Evolutionary conservation across 2,797 vertebrate genomes (phyloP), one percentile per base, ranked within the genome.

Genomic region (Alectoris magna): DNA sequence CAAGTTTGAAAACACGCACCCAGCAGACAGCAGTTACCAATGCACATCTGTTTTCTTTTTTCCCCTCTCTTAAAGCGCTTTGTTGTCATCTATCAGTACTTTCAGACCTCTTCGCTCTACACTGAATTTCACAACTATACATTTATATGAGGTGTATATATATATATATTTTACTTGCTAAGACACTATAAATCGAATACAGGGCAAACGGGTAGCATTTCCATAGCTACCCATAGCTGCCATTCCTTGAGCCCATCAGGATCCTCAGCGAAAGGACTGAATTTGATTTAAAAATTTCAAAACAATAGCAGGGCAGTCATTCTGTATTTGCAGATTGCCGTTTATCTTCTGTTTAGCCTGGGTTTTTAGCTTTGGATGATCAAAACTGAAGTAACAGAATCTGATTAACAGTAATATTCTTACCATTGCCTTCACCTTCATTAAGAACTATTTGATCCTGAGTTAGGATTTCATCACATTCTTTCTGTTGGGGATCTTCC

Each of bases 401-500:
- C 36, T 66, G 21, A 83, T 44, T 72, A 94, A 83, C 79, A 84
- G 31, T 84, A 67, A 85, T 5, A 1, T 63, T 75, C 95, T 96
- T 93, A 97, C 97, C 95, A 44, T 76, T 97, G 91, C 84, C 64
- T 67, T 97, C 89, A 29, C 64, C 84, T 82, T 97, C 95, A 44
- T 88, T 79, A 87, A 76, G 41, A 84, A 43, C 41, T 38, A 15
- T 44, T 93, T 84, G 67, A 92, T 95, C 77, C 43, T 23, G 34
- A 89, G 36, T 3, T 19, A 71, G 53, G 41, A 49, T 60, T 53
- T 95, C 95, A 81, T 95, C 76, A 0, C 51, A 66, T 55, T 88
- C 69, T 56, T 96, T 95, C 14, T 87, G 79, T 58, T 93, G 96
- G 87, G 26, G 59, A 74, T 39, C 60, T 72, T 72, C 76, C 91